phyloP scores from a whole-genome alignment of 2,113 vertebrate species.

The Chlamydotis undulata region DNA sequence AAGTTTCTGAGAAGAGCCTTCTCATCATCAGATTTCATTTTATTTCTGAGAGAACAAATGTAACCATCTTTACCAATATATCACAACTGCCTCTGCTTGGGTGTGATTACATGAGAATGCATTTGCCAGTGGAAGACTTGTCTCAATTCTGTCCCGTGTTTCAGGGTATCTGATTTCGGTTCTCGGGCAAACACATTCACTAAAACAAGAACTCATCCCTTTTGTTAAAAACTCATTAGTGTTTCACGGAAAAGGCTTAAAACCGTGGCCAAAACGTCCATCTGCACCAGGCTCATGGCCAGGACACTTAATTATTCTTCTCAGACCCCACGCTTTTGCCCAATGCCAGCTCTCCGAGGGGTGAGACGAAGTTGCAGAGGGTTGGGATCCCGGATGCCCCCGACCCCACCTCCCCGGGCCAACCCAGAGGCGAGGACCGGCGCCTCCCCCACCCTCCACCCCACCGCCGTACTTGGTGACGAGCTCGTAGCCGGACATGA shows the following conservation, averaged over 20 bases:
- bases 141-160: fast-evolving
- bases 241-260: not conserved
- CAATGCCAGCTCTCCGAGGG: fast-evolving
- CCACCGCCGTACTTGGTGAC: slow-evolving; percentile 87
- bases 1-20: too few relatives aligned
- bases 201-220: not conserved
- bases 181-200: not conserved
- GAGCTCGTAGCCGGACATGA: slow-evolving; percentile 92
- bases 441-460: not conserved
- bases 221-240: fast-evolving
- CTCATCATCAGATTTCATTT: fast-evolving
- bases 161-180: not conserved
- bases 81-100: not conserved
- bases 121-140: fast-evolving
- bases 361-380: fast-evolving
- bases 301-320: too few relatives aligned
- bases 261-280: fast-evolving
- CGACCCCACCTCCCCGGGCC: too few relatives aligned
- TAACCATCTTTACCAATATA: fast-evolving
- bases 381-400: too few relatives aligned
- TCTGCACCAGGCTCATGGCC: fast-evolving
- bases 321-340: fast-evolving
- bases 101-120: fast-evolving
- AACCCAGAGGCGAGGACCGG: too few relatives aligned
- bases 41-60: not conserved